Evolutionary conservation across 2,797 vertebrate genomes (phyloP).

Genomic region (Eremophila alpestris): DNA sequence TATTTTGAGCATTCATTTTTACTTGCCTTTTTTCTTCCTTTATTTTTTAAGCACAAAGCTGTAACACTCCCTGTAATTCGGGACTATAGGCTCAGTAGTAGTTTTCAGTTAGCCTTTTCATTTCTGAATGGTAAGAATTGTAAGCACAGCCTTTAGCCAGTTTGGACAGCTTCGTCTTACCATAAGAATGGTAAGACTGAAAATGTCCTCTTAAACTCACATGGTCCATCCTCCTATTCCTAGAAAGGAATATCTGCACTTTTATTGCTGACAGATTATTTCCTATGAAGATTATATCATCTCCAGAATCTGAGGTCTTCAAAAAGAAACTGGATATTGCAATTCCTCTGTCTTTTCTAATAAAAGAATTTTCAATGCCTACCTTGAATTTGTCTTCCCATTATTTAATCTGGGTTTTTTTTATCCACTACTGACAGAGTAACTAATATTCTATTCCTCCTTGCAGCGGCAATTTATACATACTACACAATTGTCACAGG

Average conservation of each 20-base stretch:
- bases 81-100: not conserved
- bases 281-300: not conserved
- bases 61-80: not conserved
- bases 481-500: not conserved
- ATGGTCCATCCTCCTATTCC: not conserved
- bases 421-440: not conserved
- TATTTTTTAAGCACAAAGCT: not conserved
- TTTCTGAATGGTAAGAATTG: not conserved
- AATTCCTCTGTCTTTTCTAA: not conserved
- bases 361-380: not conserved
- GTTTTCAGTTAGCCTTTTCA: not conserved
- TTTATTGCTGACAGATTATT: not conserved
- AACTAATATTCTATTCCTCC: not conserved
- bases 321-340: not conserved
- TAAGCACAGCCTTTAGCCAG: not conserved
- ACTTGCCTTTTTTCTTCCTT: not conserved
- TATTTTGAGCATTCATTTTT: not conserved
- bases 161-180: not conserved
- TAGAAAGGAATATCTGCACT: not conserved
- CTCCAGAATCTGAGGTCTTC: not conserved
- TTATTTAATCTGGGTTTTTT: not conserved
- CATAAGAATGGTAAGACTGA: not conserved
- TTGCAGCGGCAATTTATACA: not conserved
- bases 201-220: not conserved
- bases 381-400: not conserved